phyloP scores from a whole-genome alignment of 2,113 vertebrate genomes.

The Bos taurus region DNA sequence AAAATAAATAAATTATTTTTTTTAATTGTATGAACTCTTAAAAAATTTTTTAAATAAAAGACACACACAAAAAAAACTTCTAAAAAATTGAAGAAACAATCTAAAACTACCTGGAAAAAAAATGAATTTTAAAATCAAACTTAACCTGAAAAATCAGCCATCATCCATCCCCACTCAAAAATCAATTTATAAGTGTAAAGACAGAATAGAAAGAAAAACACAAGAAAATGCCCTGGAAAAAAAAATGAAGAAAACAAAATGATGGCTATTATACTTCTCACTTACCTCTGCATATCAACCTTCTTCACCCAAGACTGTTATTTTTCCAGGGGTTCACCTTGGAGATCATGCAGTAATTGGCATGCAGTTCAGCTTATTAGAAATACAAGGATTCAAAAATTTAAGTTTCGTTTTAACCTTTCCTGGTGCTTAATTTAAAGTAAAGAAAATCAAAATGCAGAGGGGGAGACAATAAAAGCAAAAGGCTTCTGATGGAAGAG shows the following conservation, averaged over 20 bases:
- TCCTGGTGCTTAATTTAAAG: slow-evolving; percentile 38
- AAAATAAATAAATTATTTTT: background rate
- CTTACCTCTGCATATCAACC: background rate
- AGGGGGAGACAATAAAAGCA: background rate
- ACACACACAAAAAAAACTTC: background rate
- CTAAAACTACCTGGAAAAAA: background rate
- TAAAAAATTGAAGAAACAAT: background rate
- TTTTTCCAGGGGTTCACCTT: background rate
- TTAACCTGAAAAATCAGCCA: slow-evolving; percentile 14
- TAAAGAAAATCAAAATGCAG: slow-evolving; percentile 34
- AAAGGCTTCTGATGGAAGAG: background rate
- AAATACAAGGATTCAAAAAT: background rate
- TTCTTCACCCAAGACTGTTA: background rate
- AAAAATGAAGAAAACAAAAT: slow-evolving; percentile 19
- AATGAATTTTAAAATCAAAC: slow-evolving; percentile 20
- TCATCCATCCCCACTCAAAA: slow-evolving; percentile 12
- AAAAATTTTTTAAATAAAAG: background rate
- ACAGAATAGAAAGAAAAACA: background rate
- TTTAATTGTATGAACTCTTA: background rate
- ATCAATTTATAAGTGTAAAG: slow-evolving; percentile 27
- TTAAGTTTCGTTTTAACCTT: slow-evolving; percentile 11
- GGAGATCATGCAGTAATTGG: background rate
- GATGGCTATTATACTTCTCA: background rate
- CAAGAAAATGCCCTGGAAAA: background rate
- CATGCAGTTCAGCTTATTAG: background rate